Percentiles rank a stretch among this genome's conserved stretches.
These are phyloP conservation scores for Pollimyrus isidori DNA, from an alignment of 2,113 vertebrate species.

Conservation along the genomic window DNA sequence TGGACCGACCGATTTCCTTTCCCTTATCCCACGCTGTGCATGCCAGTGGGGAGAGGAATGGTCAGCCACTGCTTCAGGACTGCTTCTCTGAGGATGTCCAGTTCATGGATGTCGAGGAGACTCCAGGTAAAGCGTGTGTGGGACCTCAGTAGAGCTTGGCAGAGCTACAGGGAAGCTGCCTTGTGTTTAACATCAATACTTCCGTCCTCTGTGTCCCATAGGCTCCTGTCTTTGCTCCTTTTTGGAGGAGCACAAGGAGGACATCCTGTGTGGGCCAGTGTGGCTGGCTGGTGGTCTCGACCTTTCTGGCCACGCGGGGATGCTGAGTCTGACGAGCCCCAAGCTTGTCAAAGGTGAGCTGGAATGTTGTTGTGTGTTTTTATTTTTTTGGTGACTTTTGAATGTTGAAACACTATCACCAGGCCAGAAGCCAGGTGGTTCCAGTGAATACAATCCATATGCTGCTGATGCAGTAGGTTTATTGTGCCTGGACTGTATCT, in stretches of 20 bases:
- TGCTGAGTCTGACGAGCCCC: slow-evolving; percentile 94
- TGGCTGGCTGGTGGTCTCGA: slow-evolving; percentile 96
- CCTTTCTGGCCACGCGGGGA: slow-evolving; percentile 92
- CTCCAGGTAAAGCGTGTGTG: slow-evolving; percentile 59
- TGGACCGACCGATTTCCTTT: slow-evolving; percentile 92
- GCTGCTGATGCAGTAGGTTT: too few relatives aligned
- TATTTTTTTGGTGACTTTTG: neutral
- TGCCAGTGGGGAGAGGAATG: slow-evolving; percentile 85
- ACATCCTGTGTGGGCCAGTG: slow-evolving; percentile 92
- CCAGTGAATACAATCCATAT: neutral
- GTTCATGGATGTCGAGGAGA: slow-evolving; percentile 93
- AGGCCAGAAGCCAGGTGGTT: neutral
- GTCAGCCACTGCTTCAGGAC: slow-evolving; percentile 74
- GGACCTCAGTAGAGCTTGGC: neutral
- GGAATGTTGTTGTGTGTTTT: neutral
- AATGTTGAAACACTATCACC: neutral
- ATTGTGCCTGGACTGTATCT: neutral
- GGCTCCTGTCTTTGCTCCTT: slow-evolving; percentile 86
- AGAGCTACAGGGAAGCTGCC: neutral
- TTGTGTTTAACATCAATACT: neutral
- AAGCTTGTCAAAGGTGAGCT: slow-evolving; percentile 91
- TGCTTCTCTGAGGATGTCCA: slow-evolving; percentile 83
- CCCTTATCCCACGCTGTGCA: slow-evolving; percentile 80
- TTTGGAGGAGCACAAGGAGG: slow-evolving; percentile 95
- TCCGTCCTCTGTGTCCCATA: slow-evolving; percentile 32